phyloP scores from a whole-genome alignment of 2,797 vertebrate species.

The Ateles fusciceps region DNA sequence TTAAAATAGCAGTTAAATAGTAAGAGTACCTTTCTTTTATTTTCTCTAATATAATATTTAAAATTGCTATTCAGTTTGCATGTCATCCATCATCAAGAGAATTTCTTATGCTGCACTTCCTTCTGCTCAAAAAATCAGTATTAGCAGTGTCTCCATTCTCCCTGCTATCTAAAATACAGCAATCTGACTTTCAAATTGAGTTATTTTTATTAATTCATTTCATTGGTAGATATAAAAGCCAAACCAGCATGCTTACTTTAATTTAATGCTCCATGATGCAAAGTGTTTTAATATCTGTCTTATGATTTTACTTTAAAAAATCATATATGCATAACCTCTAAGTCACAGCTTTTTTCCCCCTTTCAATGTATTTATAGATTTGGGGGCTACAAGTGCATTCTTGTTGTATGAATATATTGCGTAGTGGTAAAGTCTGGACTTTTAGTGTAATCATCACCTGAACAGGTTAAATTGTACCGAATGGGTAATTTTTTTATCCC shows the following conservation, averaged over 20 bases:
- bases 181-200: conserved; percentile 13
- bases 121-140: background rate
- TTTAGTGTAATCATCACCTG: background rate
- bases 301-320: background rate
- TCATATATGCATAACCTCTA: background rate
- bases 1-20: background rate
- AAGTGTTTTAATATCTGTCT: background rate
- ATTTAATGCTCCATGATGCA: background rate
- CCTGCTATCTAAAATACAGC: background rate
- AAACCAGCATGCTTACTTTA: background rate
- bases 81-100: background rate
- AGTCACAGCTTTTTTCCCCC: background rate
- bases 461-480: background rate
- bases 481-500: background rate
- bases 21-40: background rate
- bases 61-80: conserved; percentile 9
- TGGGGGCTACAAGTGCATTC: background rate
- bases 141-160: background rate
- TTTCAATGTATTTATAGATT: background rate
- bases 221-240: conserved; percentile 8
- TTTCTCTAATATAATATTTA: background rate
- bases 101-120: background rate
- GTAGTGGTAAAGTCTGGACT: background rate
- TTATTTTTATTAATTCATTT: background rate
- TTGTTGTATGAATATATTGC: background rate